Conservation (phyloP, 2,888 invertebrate species). For the Drosophila kokeensis region DNA sequence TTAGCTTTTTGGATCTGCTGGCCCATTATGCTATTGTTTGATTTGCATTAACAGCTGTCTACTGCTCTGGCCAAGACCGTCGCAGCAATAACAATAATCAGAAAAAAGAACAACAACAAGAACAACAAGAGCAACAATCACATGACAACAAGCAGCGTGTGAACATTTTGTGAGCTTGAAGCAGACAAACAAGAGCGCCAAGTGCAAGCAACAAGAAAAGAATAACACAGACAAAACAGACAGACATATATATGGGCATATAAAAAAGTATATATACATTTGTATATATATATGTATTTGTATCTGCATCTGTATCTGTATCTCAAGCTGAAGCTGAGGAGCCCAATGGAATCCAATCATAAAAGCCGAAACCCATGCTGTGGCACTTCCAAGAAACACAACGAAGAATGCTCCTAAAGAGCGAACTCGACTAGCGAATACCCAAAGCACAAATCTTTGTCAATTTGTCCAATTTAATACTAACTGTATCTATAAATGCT, state of each 20-base stretch:
- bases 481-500: too few relatives aligned
- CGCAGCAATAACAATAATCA: constrained; percentile 15
- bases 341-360: constrained; percentile 12
- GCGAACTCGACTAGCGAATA: not conserved
- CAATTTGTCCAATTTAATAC: too few relatives aligned
- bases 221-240: constrained; percentile 15
- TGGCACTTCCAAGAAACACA: constrained; percentile 45
- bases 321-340: constrained; percentile 6
- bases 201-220: constrained; percentile 31
- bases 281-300: not conserved
- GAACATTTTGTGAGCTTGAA: constrained; percentile 53
- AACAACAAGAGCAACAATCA: constrained; percentile 9
- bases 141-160: constrained; percentile 56
- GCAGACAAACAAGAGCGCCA: constrained; percentile 35
- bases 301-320: constrained; percentile 4
- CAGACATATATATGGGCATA: not conserved
- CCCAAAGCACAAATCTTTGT: not conserved
- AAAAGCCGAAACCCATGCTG: constrained; percentile 48
- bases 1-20: constrained; percentile 11
- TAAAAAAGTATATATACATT: not conserved
- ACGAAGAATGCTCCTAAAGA: constrained; percentile 6
- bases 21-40: constrained; percentile 19
- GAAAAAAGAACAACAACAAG: constrained; percentile 4
- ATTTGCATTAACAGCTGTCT: constrained; percentile 44
- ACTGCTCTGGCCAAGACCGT: constrained; percentile 29